Conservation (phyloP, 2,113 vertebrate genomes). For the Promerops cafer region DNA sequence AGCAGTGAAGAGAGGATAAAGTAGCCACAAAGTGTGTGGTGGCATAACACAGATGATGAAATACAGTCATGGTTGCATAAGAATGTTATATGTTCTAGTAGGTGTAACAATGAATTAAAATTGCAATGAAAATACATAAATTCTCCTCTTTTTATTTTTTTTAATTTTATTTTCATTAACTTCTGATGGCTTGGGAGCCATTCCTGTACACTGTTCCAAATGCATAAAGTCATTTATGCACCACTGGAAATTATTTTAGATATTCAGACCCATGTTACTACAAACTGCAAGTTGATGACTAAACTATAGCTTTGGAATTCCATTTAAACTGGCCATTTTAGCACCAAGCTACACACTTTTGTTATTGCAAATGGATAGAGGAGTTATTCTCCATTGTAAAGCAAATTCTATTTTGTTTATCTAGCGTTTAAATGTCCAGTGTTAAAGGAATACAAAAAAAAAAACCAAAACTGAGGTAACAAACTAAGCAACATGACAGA, state of each 20-base stretch:
- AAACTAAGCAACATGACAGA: neutral
- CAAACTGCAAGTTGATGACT: neutral
- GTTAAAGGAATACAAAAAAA: neutral
- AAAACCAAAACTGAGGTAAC: neutral
- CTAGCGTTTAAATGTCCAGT: neutral
- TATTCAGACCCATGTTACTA: neutral
- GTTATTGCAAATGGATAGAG: neutral
- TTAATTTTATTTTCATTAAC: neutral
- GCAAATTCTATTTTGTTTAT: constrained; percentile 21
- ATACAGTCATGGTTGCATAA: neutral
- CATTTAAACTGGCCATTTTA: constrained; percentile 40
- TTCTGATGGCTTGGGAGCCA: neutral
- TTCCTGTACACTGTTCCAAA: neutral
- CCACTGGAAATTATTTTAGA: neutral
- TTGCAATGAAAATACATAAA: neutral
- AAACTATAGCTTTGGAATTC: constrained; percentile 6
- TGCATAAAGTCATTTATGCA: neutral
- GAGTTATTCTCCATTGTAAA: neutral
- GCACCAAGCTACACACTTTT: neutral
- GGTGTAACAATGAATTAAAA: neutral
- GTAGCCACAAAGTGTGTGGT: neutral
- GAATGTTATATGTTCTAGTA: neutral
- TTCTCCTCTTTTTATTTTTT: neutral
- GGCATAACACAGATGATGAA: neutral
- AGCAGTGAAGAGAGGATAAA: neutral